Evolutionary conservation across 1,140 invertebrate genomes (phyloP), one percentile per base, ranked within the genome.

Genomic region (Homalodisca vitripennis): DNA sequence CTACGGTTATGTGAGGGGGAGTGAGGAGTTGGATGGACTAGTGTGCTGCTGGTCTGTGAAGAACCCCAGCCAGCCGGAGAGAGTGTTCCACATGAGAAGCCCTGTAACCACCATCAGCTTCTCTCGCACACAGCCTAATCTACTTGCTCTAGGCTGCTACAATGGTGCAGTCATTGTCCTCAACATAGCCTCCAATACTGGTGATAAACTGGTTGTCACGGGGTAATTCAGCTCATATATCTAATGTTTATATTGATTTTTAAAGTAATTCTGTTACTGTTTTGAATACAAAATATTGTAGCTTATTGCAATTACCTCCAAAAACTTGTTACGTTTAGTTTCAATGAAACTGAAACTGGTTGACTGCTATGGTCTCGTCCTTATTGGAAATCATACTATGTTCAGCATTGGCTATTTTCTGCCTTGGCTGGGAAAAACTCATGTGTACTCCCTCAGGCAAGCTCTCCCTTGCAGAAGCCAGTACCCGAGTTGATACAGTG

Each of bases 21-120:
- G 32, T 12, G 67, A 69, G 1, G 29, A 55, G 12, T 34, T 34
- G 12, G 41, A 69, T 70, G 84, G 85, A 10, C 75, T 84, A 46
- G 77, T 86, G 20, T 79, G 84, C 66, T 80, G 83, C 66, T 86
- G 80, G 78, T 79, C 81, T 6, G 70, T 86, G 20, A 86, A 86
- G 76, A 86, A 85, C 71, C 84, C 84, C 0, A 81, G 80, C 10
- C 81, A 80, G 71, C 84, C 85, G 0, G 85, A 87, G 72, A 78
- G 78, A 70, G 74, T 80, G 27, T 84, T 78, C 72, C 73, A 77
- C 22, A 81, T 82, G 22, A 79, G 82, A 27, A 79, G 77, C 66
- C 81, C 84, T 10, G 83, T 86, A 1, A 82, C 83, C 74, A 80
- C 79, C 66, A 73, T 86, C 2, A 81, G 84, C 69, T 81, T 85